Conservation (phyloP, 35 echinoderm and acorn worm genomes). For the Apostichopus californicus region DNA sequence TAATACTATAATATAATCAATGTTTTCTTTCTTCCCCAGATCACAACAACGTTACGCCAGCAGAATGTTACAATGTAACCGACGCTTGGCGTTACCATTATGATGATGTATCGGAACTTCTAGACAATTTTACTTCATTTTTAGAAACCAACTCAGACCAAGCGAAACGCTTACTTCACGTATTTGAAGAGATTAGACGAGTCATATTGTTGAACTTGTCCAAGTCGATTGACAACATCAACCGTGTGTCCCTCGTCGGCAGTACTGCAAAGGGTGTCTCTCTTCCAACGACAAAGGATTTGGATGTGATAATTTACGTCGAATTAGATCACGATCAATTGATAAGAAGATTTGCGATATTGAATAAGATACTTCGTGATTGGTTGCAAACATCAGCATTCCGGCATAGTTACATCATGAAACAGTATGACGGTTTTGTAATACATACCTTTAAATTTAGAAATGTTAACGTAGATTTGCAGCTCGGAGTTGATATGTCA, state of each 20-base stretch:
- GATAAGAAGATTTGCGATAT: not conserved
- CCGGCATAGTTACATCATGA: not conserved
- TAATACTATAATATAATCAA: no score
- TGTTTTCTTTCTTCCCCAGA: no score
- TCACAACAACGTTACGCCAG: no score
- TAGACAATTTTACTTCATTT: not conserved
- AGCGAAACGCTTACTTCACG: not conserved
- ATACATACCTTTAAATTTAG: not conserved
- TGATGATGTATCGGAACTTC: not conserved
- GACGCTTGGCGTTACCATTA: not conserved
- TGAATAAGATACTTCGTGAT: not conserved
- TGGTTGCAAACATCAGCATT: not conserved
- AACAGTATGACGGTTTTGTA: not conserved
- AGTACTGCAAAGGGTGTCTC: constrained; percentile 7
- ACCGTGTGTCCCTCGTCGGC: constrained; percentile 22
- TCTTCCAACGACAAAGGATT: not conserved
- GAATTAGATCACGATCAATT: not conserved
- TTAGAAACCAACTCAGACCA: not conserved
- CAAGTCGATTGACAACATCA: not conserved
- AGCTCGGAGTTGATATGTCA: not conserved
- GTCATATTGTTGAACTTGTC: not conserved
- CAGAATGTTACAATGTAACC: no score
- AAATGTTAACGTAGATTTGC: not conserved
- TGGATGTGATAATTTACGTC: constrained; percentile 27
- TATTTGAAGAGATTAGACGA: not conserved